These are phyloP conservation scores for Pseudochaenichthys georgianus DNA, from an alignment of 2,797 vertebrate species.

Conservation along the genomic window DNA sequence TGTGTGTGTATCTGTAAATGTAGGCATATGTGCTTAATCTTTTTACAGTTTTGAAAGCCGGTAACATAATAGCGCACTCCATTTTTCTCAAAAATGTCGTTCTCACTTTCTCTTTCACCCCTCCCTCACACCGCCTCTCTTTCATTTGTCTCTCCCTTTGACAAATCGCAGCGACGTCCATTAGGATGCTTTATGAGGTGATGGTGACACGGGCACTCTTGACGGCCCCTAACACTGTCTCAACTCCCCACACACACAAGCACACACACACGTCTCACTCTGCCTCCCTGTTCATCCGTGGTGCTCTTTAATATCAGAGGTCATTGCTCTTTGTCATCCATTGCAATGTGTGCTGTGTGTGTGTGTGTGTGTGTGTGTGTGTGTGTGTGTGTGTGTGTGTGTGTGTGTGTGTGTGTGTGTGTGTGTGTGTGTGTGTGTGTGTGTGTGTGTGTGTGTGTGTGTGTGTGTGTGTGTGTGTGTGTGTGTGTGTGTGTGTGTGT, in stretches of 20 bases:
- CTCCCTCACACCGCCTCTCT: slow-evolving; percentile 54
- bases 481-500: slow-evolving; percentile 33
- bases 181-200: slow-evolving; percentile 86
- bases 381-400: slow-evolving; percentile 11
- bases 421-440: slow-evolving; percentile 29
- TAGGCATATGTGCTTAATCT: slow-evolving; percentile 68
- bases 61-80: slow-evolving; percentile 77
- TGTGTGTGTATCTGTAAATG: slow-evolving; percentile 65
- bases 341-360: slow-evolving; percentile 44
- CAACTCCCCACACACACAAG: slow-evolving; percentile 60
- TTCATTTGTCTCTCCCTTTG: slow-evolving; percentile 76
- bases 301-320: slow-evolving; percentile 77
- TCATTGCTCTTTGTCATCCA: slow-evolving; percentile 78
- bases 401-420: slow-evolving; percentile 39
- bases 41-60: slow-evolving; percentile 73
- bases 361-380: too few relatives aligned
- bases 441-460: slow-evolving; percentile 16
- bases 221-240: slow-evolving; percentile 66
- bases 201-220: slow-evolving; percentile 75
- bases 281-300: slow-evolving; percentile 61
- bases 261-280: slow-evolving; percentile 40
- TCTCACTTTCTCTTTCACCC: slow-evolving; percentile 72
- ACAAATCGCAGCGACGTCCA: slow-evolving; percentile 77
- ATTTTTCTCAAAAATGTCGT: slow-evolving; percentile 77
- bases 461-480: slow-evolving; percentile 10